Evolutionary conservation across 1,140 invertebrate genomes (phyloP).

Genomic region (Dendroctonus valens): DNA sequence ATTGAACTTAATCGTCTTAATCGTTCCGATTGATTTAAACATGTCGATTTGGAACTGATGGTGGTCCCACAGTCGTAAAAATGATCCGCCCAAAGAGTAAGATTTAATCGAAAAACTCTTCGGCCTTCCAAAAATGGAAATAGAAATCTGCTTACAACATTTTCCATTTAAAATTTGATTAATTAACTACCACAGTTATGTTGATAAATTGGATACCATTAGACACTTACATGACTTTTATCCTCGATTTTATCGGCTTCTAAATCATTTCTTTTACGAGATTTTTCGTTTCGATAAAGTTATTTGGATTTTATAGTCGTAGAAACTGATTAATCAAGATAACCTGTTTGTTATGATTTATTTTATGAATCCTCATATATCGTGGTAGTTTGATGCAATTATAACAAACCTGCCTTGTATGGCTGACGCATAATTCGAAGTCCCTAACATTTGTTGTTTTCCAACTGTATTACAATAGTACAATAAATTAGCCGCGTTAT

Average conservation of each 20-base stretch:
- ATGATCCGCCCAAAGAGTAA: not conserved
- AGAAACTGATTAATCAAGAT: not conserved
- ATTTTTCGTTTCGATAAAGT: slow-evolving; percentile 11
- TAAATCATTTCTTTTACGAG: slow-evolving; percentile 20
- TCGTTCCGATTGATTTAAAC: too few relatives aligned
- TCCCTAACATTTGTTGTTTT: too few relatives aligned
- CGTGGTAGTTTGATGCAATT: too few relatives aligned
- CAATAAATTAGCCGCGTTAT: too few relatives aligned
- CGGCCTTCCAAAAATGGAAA: slow-evolving; percentile 11
- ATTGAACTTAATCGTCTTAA: too few relatives aligned
- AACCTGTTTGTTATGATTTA: too few relatives aligned
- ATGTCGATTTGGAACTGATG: too few relatives aligned
- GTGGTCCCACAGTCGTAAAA: not conserved
- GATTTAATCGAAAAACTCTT: not conserved
- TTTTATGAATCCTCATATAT: too few relatives aligned
- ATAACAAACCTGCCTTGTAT: too few relatives aligned
- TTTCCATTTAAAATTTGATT: slow-evolving; percentile 16
- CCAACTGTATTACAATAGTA: too few relatives aligned
- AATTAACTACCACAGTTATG: slow-evolving; percentile 11
- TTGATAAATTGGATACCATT: slow-evolving; percentile 16
- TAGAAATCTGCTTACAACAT: slow-evolving; percentile 10
- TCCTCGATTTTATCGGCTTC: slow-evolving; percentile 20
- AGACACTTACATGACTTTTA: slow-evolving; percentile 17
- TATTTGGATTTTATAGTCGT: not conserved
- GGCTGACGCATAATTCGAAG: too few relatives aligned